These are phyloP conservation scores for Holocentrus rufus DNA, from an alignment of 2,797 vertebrate genomes.

Conservation along the genomic window DNA sequence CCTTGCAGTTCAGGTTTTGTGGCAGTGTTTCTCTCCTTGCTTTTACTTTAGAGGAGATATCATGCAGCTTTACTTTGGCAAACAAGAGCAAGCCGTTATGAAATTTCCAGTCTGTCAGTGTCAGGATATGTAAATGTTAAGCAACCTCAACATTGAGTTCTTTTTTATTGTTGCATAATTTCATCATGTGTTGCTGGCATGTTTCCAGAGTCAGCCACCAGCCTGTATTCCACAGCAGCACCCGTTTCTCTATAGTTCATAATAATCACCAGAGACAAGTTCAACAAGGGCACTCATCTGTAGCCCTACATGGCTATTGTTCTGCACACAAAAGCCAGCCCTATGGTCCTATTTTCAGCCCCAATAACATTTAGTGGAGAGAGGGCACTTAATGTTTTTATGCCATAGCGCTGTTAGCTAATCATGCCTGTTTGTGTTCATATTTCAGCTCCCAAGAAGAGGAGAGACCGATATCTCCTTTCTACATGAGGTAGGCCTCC, in stretches of 20 bases:
- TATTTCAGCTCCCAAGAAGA: constrained; percentile 88
- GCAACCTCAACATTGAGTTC: constrained; percentile 65
- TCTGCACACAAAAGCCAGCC: constrained; percentile 75
- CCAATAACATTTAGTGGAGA: constrained; percentile 40
- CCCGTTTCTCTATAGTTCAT: constrained; percentile 61
- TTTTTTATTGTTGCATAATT: constrained; percentile 73
- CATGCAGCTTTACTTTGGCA: constrained; percentile 39
- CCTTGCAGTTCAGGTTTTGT: constrained; percentile 7
- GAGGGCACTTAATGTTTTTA: constrained; percentile 48
- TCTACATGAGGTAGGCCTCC: constrained; percentile 90
- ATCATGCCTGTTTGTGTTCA: constrained; percentile 62
- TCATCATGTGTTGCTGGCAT: constrained; percentile 62
- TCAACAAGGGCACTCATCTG: constrained; percentile 74
- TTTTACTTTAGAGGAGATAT: constrained; percentile 44
- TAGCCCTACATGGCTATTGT: constrained; percentile 72
- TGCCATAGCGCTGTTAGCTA: constrained; percentile 24
- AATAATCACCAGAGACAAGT: constrained; percentile 76
- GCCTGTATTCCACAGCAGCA: constrained; percentile 55
- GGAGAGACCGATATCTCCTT: constrained; percentile 91
- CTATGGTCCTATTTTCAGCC: constrained; percentile 63
- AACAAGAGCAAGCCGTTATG: constrained; percentile 57
- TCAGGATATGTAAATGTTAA: constrained; percentile 69
- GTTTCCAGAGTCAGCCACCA: constrained; percentile 43
- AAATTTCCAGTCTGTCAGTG: constrained; percentile 47
- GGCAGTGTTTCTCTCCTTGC: constrained; percentile 28